Evolutionary conservation across 2,797 vertebrate species (phyloP), one percentile per base, ranked within the genome.

Genomic region (Falco peregrinus): DNA sequence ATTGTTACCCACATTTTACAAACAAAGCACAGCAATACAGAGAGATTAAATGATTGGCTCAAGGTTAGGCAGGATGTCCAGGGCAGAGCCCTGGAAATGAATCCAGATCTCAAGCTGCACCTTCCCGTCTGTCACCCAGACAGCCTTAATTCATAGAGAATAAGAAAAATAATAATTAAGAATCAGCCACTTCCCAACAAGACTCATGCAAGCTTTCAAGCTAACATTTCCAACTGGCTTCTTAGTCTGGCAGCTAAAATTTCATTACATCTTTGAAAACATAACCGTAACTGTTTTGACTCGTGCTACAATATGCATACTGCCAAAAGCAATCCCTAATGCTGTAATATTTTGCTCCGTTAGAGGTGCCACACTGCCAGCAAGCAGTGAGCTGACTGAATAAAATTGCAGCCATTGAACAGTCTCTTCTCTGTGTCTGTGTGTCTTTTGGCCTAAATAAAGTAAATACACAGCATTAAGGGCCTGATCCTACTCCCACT

Each of bases 401-500:
- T 85, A 95, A 87, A 91, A 57, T 7, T 89, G 35, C 53, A 89
- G 13, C 60, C 60, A 85, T 65, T 85, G 68, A 96, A 94, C 89
- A 96, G 65, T 85, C 61, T 95, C 73, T 95, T 94, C 90, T 96
- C 90, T 95, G 71, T 96, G 71, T 85, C 78, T 92, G 33, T 94
- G 93, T 96, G 93, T 94, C 92, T 93, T 94, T 95, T 94, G 92
- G 81, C 64, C 68, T 81, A 94, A 80, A 95, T 80, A 89, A 83
- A 81, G 35, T 78, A 96, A 95, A 96, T 84, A 95, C n/a, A 81
- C 65, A 94, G 50, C 28, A 53, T 48, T 94, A 94, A 95, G 90
- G 86, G 61, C 50, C 84, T 91, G 93, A 96, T 95, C 87, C 90
- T 87, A 84, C 65, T 94, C 47, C 45, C 82, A 96, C 73, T 96